Evolutionary conservation across 2,113 vertebrate species (phyloP).

Genomic region (Melanostigma gelatinosum): DNA sequence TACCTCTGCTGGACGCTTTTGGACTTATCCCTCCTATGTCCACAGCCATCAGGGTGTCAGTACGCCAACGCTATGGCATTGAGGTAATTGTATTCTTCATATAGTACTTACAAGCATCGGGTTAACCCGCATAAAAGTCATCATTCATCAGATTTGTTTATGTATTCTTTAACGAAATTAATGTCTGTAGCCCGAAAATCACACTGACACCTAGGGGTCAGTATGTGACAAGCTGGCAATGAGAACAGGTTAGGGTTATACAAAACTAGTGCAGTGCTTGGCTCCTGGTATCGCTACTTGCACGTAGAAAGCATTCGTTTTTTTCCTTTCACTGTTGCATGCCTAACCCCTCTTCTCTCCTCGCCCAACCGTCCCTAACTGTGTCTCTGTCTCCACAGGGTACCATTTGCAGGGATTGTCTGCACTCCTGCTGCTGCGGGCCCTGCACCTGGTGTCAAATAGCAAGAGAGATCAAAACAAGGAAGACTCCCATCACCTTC

Average conservation of each 20-base stretch:
- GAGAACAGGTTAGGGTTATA: not conserved
- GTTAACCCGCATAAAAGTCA: constrained; percentile 3
- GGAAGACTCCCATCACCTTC: constrained; percentile 38
- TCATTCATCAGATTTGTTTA: constrained; percentile 36
- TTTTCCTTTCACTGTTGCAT: not conserved
- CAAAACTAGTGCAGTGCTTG: too few species aligned
- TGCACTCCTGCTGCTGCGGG: constrained; percentile 67
- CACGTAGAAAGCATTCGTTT: not conserved
- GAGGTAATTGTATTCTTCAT: constrained; percentile 44
- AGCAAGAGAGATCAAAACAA: constrained; percentile 73
- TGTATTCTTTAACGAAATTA: too few species aligned
- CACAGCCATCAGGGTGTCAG: constrained; percentile 64
- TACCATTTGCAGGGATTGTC: constrained; percentile 68
- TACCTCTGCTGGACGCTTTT: constrained; percentile 77
- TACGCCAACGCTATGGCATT: constrained; percentile 69
- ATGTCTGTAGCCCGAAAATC: too few species aligned
- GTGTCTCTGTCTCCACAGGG: constrained; percentile 58
- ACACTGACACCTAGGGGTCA: not conserved
- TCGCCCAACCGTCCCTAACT: not conserved
- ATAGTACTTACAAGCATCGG: not conserved
- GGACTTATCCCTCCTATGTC: constrained; percentile 70
- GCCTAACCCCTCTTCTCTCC: not conserved
- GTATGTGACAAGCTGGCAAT: not conserved
- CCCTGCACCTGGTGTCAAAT: constrained; percentile 81
- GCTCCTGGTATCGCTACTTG: not conserved